A percentile compares a stretch with the other conserved stretches of the same genome.
Evolutionary conservation across 2,888 invertebrate genomes (phyloP).

Genomic region (Bembecia ichneumoniformis): DNA sequence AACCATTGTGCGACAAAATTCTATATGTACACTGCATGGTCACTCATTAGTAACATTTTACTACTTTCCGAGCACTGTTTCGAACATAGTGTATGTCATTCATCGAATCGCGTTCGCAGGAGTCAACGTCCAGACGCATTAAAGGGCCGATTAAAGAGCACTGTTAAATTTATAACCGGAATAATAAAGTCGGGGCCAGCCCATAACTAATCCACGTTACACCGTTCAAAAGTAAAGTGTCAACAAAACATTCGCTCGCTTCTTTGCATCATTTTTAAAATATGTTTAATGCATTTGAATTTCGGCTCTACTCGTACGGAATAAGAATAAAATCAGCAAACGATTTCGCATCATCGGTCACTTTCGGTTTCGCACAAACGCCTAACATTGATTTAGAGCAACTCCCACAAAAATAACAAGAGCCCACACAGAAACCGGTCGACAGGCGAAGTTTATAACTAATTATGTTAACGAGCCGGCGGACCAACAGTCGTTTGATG

Average conservation of each 20-base stretch:
- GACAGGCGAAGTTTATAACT: slow-evolving; percentile 42
- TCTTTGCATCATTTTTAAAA: not conserved
- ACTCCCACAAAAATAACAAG: slow-evolving; percentile 36
- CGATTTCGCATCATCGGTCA: slow-evolving; percentile 18
- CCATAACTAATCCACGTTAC: slow-evolving; percentile 31
- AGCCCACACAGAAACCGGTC: slow-evolving; percentile 43
- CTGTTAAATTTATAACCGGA: slow-evolving; percentile 66
- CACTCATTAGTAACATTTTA: slow-evolving; percentile 38
- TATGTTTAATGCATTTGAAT: not conserved
- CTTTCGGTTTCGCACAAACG: slow-evolving; percentile 71
- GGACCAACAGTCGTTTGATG: slow-evolving; percentile 36
- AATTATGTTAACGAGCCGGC: slow-evolving; percentile 56
- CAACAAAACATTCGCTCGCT: slow-evolving; percentile 28
- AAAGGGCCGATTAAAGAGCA: slow-evolving; percentile 66
- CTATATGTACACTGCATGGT: slow-evolving; percentile 32
- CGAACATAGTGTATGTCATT: slow-evolving; percentile 35
- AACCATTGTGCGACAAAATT: slow-evolving; percentile 21
- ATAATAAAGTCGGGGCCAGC: slow-evolving; percentile 58
- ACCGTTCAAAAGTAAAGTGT: slow-evolving; percentile 39
- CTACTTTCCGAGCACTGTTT: slow-evolving; percentile 30
- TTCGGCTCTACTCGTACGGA: not conserved
- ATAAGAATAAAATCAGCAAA: not conserved
- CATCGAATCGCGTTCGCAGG: slow-evolving; percentile 17
- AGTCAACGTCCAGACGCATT: slow-evolving; percentile 70
- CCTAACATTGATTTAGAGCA: slow-evolving; percentile 45